phyloP scores from a whole-genome alignment of 2,888 invertebrate genomes.

The Gisinianus flammeolus region DNA sequence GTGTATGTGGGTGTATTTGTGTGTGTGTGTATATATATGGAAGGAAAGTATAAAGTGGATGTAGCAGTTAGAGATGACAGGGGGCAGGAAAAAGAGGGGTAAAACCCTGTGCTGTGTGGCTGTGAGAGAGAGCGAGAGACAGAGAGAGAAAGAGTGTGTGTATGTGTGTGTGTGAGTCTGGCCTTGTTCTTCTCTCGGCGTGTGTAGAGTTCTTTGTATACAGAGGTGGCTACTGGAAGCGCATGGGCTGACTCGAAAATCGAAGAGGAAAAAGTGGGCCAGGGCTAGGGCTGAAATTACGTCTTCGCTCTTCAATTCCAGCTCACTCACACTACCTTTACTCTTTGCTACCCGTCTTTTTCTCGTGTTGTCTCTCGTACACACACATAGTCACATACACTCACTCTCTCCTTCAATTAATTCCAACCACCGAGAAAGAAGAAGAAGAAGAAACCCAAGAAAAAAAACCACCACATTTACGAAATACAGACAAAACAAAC shows the following conservation, averaged over 20 bases:
- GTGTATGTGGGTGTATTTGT: no score
- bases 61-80: no score
- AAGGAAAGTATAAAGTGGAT: no score
- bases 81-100: constrained; percentile 10
- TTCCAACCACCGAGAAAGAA: constrained; percentile 2
- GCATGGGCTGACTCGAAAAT: constrained; percentile 57
- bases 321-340: constrained; percentile 15
- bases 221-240: constrained; percentile 42
- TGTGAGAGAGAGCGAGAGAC: no score
- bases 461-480: background rate
- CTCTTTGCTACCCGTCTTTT: constrained; percentile 6
- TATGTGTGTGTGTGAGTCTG: background rate
- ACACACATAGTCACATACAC: background rate
- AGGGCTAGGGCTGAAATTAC: constrained; percentile 53
- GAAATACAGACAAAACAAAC: no score
- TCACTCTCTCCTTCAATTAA: constrained; percentile 10
- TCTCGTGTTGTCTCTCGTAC: background rate
- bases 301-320: constrained; percentile 36
- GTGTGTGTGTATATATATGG: background rate
- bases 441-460: background rate
- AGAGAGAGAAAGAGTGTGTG: background rate
- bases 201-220: background rate
- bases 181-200: background rate
- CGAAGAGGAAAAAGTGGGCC: constrained; percentile 58
- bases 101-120: background rate